These are phyloP conservation scores for Astreopora myriophthalma DNA, from an alignment of 64 coral and sea anemone species.

Conservation along the genomic window DNA sequence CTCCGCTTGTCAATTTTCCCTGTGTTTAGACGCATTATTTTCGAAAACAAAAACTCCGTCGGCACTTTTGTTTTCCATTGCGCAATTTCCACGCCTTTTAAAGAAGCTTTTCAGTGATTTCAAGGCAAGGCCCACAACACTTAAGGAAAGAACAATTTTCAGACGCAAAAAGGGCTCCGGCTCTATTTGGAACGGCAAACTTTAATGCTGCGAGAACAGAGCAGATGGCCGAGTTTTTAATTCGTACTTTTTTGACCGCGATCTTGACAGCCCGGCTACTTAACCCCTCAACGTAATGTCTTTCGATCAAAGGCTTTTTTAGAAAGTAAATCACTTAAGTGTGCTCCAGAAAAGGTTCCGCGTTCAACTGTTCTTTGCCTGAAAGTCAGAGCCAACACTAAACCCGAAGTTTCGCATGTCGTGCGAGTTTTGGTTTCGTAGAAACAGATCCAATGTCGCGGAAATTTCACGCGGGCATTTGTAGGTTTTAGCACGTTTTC, in stretches of 20 bases:
- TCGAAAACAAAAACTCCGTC: conserved; percentile 69
- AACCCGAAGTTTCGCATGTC: not conserved
- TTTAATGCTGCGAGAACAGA: conserved; percentile 3
- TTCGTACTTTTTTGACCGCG: conserved; percentile 26
- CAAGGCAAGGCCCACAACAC: conserved; percentile 58
- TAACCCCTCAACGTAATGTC: conserved; percentile 15
- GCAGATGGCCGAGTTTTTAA: conserved; percentile 14
- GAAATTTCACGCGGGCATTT: conserved; percentile 6
- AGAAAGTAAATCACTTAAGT: conserved; percentile 1
- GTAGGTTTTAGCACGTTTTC: conserved; percentile 56
- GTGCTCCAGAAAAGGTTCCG: not conserved
- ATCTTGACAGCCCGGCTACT: conserved; percentile 32
- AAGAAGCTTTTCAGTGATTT: conserved; percentile 56
- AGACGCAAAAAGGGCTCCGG: conserved; percentile 1
- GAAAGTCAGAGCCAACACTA: not conserved
- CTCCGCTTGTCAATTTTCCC: conserved; percentile 66
- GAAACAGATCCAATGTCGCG: not conserved
- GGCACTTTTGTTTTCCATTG: conserved; percentile 48
- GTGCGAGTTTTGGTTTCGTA: conserved; percentile 7
- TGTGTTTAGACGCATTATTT: conserved; percentile 75
- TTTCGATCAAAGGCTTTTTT: conserved; percentile 45
- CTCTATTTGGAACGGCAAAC: not conserved
- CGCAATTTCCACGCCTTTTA: conserved; percentile 39
- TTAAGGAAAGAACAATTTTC: conserved; percentile 40
- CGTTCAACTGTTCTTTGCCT: not conserved